phyloP scores from a whole-genome alignment of 1,140 invertebrate genomes.

The Drosophila obscura region DNA sequence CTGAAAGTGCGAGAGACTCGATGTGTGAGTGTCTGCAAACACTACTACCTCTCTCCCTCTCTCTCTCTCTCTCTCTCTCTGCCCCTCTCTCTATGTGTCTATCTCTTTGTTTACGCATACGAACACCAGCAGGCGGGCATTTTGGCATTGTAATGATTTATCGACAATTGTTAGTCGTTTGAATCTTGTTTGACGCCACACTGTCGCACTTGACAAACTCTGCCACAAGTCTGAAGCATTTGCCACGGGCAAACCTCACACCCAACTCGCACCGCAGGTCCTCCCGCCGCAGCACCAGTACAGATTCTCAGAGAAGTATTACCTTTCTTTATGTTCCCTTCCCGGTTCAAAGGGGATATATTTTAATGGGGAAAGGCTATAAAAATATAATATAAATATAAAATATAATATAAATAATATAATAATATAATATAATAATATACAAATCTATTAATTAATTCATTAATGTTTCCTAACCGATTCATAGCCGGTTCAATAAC shows the following conservation, averaged over 20 bases:
- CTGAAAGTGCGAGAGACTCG: constrained; percentile 10
- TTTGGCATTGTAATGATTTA: constrained; percentile 72
- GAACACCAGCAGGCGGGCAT: constrained; percentile 38
- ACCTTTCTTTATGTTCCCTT: no score
- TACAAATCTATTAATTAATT: no score
- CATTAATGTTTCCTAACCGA: no score
- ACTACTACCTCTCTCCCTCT: constrained; percentile 15
- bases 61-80: neutral
- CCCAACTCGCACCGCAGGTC: neutral
- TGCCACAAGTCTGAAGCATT: constrained; percentile 13
- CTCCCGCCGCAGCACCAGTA: neutral
- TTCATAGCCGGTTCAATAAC: no score
- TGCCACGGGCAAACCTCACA: constrained; percentile 30
- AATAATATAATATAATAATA: no score
- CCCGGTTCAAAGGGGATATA: no score
- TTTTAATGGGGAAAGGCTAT: no score
- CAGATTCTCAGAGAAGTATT: neutral
- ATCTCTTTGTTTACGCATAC: constrained; percentile 30
- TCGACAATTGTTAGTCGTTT: constrained; percentile 59
- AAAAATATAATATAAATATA: no score
- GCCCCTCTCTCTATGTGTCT: neutral
- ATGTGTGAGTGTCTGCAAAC: constrained; percentile 35
- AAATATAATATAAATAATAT: no score
- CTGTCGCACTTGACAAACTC: constrained; percentile 41
- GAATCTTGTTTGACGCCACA: constrained; percentile 33